Percentiles rank a stretch among this genome's conserved stretches.
These are phyloP conservation scores for Sarcophaga carnaria DNA, from an alignment of 2,888 invertebrate species.

Conservation along the genomic window DNA sequence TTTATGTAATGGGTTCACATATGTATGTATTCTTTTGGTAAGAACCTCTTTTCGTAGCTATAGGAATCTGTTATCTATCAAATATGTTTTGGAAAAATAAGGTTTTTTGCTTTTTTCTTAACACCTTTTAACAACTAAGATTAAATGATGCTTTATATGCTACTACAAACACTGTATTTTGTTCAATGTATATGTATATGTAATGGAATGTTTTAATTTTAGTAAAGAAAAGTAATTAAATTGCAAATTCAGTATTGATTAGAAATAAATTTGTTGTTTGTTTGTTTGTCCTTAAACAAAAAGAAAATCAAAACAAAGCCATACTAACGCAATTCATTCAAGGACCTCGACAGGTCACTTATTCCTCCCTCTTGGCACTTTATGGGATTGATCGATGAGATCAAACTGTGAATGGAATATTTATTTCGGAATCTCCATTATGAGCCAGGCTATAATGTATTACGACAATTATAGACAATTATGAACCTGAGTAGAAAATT, in stretches of 20 bases:
- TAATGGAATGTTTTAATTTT: background rate
- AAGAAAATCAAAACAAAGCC: no score
- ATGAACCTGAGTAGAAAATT: no score
- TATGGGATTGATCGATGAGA: no score
- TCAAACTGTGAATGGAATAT: no score
- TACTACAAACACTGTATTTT: background rate
- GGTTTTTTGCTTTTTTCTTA: background rate
- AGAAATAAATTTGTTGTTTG: background rate
- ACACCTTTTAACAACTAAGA: background rate
- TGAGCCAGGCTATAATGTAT: no score
- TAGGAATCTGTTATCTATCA: background rate
- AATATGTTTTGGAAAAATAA: background rate
- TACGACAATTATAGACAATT: no score
- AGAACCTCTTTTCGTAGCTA: constrained; percentile 1
- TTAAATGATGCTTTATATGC: background rate
- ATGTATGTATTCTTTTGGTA: no score
- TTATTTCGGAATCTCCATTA: no score
- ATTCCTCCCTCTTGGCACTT: no score
- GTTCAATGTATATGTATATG: background rate
- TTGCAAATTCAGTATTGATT: constrained; percentile 1
- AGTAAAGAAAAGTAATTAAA: background rate
- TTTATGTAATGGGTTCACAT: background rate
- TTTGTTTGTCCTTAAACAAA: no score
- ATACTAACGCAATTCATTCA: no score
- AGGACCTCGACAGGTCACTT: no score